These are phyloP conservation scores for Cydia fagiglandana DNA, from an alignment of 1,140 invertebrate species.

Conservation along the genomic window DNA sequence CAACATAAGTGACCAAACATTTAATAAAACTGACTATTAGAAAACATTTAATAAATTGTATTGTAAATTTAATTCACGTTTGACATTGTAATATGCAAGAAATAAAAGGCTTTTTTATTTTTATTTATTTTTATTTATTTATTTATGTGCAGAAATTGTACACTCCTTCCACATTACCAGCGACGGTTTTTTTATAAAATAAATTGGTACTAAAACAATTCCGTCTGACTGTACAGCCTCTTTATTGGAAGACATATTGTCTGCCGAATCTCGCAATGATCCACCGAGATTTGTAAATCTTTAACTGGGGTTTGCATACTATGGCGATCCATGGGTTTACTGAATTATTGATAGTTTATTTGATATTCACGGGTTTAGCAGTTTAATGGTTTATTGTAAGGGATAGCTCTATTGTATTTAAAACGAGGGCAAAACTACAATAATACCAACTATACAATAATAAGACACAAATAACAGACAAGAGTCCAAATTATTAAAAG, in stretches of 20 bases:
- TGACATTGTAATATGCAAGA: no score
- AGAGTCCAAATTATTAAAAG: not conserved
- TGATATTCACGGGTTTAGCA: not conserved
- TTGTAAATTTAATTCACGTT: no score
- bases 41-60: no score
- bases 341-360: not conserved
- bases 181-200: not conserved
- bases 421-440: not conserved
- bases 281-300: slow-evolving; percentile 23
- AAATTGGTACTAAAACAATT: not conserved
- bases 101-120: no score
- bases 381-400: not conserved
- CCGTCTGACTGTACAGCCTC: not conserved
- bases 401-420: not conserved
- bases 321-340: not conserved
- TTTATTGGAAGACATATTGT: slow-evolving; percentile 38
- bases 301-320: slow-evolving; percentile 19
- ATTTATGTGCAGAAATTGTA: no score
- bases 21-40: no score
- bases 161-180: not conserved
- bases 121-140: no score
- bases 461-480: not conserved
- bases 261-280: slow-evolving; percentile 11
- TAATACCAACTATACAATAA: not conserved
- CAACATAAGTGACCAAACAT: no score